These are phyloP conservation scores for Forbesichthys papilliferus DNA, from an alignment of 2,113 vertebrate genomes.

Conservation along the genomic window DNA sequence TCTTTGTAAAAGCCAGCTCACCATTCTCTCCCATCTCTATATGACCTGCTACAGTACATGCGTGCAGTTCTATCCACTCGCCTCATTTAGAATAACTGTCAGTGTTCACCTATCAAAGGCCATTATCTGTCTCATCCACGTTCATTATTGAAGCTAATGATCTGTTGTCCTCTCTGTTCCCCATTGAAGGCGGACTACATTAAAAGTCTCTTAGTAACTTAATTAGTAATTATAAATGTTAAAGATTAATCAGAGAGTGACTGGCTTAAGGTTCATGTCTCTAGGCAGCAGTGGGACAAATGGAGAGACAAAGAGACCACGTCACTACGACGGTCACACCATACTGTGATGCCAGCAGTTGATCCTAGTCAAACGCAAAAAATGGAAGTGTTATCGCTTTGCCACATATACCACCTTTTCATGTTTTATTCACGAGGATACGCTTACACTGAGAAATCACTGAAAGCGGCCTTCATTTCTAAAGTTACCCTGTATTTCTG, in stretches of 20 bases:
- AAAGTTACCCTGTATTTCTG: slow-evolving; percentile 20
- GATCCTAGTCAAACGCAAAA: slow-evolving; percentile 33
- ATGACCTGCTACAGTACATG: slow-evolving; percentile 6
- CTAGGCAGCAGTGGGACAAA: slow-evolving; percentile 79
- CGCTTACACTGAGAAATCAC: too few relatives aligned
- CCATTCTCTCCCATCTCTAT: slow-evolving; percentile 37
- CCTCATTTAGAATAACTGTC: slow-evolving; percentile 80
- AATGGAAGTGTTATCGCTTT: slow-evolving; percentile 2
- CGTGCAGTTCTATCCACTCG: slow-evolving; percentile 48
- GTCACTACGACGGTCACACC: slow-evolving; percentile 77
- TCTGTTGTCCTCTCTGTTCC: slow-evolving; percentile 87
- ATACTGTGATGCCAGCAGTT: slow-evolving; percentile 48
- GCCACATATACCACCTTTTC: too few relatives aligned
- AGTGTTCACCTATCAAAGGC: slow-evolving; percentile 77
- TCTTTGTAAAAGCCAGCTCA: slow-evolving; percentile 1
- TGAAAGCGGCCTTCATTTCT: background rate
- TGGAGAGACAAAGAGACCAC: slow-evolving; percentile 86
- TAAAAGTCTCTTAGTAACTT: slow-evolving; percentile 95
- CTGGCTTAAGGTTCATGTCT: slow-evolving; percentile 93
- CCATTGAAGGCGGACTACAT: slow-evolving; percentile 85
- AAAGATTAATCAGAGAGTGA: slow-evolving; percentile 95
- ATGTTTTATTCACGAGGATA: too few relatives aligned
- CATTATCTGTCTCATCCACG: slow-evolving; percentile 78
- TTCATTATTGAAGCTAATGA: slow-evolving; percentile 87
- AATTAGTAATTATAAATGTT: slow-evolving; percentile 98